Percentiles rank a stretch among this genome's conserved stretches.
phyloP scores from a whole-genome alignment of 92 coral and sea anemone genomes.

The Isaurus tuberculatus region DNA sequence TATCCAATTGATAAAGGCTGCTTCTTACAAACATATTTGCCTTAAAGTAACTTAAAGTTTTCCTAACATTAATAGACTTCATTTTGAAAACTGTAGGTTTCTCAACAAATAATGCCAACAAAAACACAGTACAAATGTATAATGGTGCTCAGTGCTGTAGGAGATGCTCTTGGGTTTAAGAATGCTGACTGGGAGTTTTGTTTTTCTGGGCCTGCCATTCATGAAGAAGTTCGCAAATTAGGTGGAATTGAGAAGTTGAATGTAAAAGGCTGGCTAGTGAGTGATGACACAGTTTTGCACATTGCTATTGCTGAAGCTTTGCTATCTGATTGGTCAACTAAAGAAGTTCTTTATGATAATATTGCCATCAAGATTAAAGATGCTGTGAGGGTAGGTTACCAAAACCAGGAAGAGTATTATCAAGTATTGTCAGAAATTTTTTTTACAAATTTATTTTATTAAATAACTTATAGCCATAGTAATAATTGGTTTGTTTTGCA shows the following conservation, averaged over 20 bases:
- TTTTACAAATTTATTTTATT: no score
- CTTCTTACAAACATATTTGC: no score
- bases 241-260: conserved; percentile 85
- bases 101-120: conserved; percentile 41
- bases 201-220: conserved; percentile 74
- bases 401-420: no score
- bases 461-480: no score
- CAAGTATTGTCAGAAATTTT: background rate
- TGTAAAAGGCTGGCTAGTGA: conserved; percentile 79
- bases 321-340: conserved; percentile 81
- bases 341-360: conserved; percentile 69
- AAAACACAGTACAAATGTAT: conserved; percentile 68
- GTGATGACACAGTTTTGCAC: conserved; percentile 94
- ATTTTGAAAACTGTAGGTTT: background rate
- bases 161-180: conserved; percentile 94
- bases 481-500: no score
- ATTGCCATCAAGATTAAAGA: conserved; percentile 79
- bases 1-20: no score
- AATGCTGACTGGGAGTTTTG: conserved; percentile 94
- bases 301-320: conserved; percentile 93
- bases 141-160: conserved; percentile 92
- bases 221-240: conserved; percentile 64
- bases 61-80: no score
- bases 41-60: no score
- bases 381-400: conserved; percentile 33